phyloP scores from a whole-genome alignment of 2,113 vertebrate species.

The Ophiodon elongatus region DNA sequence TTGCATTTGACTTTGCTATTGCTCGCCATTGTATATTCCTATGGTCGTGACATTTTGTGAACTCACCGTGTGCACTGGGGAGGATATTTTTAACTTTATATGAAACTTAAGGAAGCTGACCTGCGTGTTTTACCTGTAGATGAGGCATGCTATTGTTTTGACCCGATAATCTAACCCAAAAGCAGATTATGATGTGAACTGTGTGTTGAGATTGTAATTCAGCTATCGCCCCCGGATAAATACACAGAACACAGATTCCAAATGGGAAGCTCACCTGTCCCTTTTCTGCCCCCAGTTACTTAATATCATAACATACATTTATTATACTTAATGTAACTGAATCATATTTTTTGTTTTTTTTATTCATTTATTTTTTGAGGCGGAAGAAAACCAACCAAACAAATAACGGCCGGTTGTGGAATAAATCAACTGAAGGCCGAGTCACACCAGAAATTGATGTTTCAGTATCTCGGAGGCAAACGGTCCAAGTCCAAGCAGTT shows the following conservation, averaged over 20 bases:
- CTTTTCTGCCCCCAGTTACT: neutral
- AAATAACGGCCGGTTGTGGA: neutral
- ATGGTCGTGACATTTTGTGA: constrained; percentile 58
- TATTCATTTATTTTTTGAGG: neutral
- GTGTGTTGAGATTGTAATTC: constrained; percentile 1
- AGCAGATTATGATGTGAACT: constrained; percentile 10
- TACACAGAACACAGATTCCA: neutral
- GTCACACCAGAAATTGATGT: constrained; percentile 21
- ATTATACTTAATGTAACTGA: neutral
- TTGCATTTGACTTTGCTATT: constrained; percentile 69
- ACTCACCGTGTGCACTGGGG: constrained; percentile 32
- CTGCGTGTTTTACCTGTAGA: constrained; percentile 51
- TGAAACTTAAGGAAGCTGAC: constrained; percentile 7
- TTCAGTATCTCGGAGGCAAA: neutral
- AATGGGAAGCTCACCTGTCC: neutral
- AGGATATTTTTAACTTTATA: constrained; percentile 35
- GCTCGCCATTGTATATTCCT: constrained; percentile 63
- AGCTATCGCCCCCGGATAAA: constrained; percentile 1
- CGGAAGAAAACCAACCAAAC: neutral
- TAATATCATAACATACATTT: neutral
- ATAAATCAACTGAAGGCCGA: neutral
- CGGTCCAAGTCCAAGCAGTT: neutral
- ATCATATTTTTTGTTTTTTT: neutral
- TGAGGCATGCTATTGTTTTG: constrained; percentile 42
- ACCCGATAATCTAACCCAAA: constrained; percentile 19